phyloP scores from a whole-genome alignment of 2,113 vertebrate species.

The Eolophus roseicapilla region DNA sequence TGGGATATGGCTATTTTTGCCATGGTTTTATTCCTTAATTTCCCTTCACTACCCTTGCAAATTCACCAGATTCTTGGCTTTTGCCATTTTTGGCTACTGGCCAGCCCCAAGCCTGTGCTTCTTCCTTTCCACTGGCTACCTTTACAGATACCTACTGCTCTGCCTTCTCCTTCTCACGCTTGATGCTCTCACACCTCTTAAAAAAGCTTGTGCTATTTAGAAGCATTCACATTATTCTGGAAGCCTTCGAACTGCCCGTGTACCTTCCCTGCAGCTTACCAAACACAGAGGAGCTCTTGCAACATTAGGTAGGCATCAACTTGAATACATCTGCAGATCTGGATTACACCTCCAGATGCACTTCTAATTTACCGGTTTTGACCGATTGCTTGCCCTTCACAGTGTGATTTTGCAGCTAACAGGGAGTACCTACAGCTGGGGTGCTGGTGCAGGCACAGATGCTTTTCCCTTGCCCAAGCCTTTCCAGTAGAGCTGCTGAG shows the following conservation, averaged over 20 bases:
- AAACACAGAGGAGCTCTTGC: accelerated
- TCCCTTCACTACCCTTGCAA: background rate
- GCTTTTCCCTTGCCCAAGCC: background rate
- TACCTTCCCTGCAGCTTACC: background rate
- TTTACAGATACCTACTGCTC: background rate
- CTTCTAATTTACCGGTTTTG: background rate
- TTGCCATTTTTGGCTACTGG: background rate
- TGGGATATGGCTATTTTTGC: background rate
- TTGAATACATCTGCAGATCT: background rate
- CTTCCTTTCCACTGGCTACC: background rate
- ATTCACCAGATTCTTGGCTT: background rate
- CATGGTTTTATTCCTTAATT: background rate
- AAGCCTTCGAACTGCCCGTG: background rate
- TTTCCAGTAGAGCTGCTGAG: background rate
- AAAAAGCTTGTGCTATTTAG: background rate
- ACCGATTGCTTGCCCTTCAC: background rate
- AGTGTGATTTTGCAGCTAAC: background rate
- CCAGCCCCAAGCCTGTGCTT: background rate
- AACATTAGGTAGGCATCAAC: background rate
- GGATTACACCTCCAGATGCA: background rate
- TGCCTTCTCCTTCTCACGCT: background rate
- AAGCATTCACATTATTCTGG: background rate
- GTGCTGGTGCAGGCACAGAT: background rate
- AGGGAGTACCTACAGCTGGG: background rate
- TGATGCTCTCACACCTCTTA: background rate